phyloP scores from a whole-genome alignment of 2,888 invertebrate genomes.

The Iselma pallidipennis region DNA sequence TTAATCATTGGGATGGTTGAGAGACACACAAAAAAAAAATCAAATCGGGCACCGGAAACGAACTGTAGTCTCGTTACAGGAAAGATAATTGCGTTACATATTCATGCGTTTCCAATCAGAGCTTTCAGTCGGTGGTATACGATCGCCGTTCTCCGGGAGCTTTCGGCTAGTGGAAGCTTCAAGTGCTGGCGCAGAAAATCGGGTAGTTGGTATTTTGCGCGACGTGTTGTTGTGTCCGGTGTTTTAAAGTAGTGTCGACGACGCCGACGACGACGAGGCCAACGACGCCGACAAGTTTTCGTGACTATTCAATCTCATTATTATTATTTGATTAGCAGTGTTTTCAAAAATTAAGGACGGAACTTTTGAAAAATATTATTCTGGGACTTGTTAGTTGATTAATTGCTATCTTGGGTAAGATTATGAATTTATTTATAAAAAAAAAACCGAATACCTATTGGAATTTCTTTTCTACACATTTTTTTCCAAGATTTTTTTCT shows the following conservation, averaged over 20 bases:
- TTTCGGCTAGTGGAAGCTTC: conserved; percentile 29
- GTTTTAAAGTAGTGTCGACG: conserved; percentile 8
- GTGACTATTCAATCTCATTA: conserved; percentile 5
- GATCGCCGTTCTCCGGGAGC: conserved; percentile 23
- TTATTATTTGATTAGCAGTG: not conserved
- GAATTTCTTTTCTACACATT: too few relatives aligned
- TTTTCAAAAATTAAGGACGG: not conserved
- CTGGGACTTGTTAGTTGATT: too few relatives aligned
- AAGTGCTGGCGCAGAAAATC: conserved; percentile 37
- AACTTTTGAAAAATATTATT: too few relatives aligned
- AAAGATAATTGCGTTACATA: conserved; percentile 42
- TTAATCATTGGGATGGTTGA: not conserved
- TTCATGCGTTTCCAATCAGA: conserved; percentile 44
- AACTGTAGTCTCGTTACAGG: conserved; percentile 34
- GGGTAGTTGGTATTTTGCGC: conserved; percentile 34
- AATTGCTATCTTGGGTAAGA: too few relatives aligned
- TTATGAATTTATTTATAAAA: too few relatives aligned
- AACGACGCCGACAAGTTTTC: conserved; percentile 16
- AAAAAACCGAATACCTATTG: too few relatives aligned
- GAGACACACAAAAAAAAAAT: not conserved
- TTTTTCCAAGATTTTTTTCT: too few relatives aligned
- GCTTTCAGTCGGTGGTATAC: conserved; percentile 19
- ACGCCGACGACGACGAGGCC: not conserved
- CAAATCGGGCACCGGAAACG: conserved; percentile 21
- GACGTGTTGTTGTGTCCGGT: conserved; percentile 24